Percentiles rank a stretch among this genome's conserved stretches.
Evolutionary conservation across 92 coral and sea anemone genomes (phyloP).

Genomic region (Micromussa lordhowensis): DNA sequence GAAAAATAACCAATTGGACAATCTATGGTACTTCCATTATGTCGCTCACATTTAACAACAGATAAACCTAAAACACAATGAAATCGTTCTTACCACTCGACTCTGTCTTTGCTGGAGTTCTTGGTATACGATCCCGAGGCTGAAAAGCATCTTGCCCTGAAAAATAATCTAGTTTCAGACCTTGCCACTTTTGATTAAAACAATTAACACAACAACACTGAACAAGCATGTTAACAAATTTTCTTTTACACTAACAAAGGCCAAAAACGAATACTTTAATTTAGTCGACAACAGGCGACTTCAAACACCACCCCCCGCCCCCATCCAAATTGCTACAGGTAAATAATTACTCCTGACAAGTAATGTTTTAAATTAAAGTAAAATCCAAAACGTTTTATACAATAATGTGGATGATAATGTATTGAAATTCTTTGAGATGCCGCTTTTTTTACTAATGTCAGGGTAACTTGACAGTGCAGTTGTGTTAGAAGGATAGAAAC

Average conservation of each 20-base stretch:
- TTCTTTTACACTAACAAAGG: background rate
- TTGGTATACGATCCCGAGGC: constrained; percentile 77
- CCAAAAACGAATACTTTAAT: background rate
- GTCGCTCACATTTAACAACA: too few species aligned
- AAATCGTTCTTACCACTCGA: constrained; percentile 35
- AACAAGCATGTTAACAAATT: background rate
- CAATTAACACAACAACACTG: too few species aligned
- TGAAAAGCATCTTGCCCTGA: constrained; percentile 78
- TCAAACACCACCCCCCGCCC: background rate
- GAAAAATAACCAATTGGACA: background rate
- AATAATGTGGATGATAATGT: background rate
- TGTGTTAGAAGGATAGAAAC: background rate
- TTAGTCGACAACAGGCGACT: background rate
- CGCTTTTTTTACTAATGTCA: background rate
- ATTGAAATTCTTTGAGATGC: too few species aligned
- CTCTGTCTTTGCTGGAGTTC: constrained; percentile 77
- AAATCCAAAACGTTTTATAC: background rate
- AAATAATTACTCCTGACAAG: background rate
- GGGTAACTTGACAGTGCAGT: background rate
- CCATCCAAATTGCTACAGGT: background rate
- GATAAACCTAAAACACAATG: background rate
- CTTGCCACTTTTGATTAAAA: background rate
- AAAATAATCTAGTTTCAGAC: background rate
- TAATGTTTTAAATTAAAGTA: background rate
- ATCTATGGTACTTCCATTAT: background rate